Conservation (phyloP, 2,113 vertebrate species). For the Isichthys henryi region DNA sequence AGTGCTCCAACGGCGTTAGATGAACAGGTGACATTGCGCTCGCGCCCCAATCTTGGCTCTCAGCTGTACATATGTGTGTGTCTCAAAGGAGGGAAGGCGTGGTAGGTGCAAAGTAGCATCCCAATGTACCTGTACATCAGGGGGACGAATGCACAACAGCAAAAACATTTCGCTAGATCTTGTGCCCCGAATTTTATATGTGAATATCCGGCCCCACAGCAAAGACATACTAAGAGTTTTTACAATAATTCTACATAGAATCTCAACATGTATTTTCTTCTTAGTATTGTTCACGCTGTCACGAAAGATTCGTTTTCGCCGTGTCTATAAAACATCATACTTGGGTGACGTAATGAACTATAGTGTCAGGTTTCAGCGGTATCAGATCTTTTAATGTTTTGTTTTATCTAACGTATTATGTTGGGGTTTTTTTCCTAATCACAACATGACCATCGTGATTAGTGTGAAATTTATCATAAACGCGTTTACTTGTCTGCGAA, state of each 20-base stretch:
- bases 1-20: background rate
- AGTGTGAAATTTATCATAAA: background rate
- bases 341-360: background rate
- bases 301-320: background rate
- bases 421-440: background rate
- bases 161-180: background rate
- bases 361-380: background rate
- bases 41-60: background rate
- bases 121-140: background rate
- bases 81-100: background rate
- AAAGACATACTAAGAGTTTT: background rate
- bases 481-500: background rate
- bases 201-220: background rate
- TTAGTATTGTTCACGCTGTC: background rate
- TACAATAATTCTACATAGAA: background rate
- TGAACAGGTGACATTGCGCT: background rate
- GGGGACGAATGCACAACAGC: background rate
- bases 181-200: background rate
- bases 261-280: background rate
- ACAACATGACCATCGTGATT: background rate
- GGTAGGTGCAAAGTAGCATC: background rate
- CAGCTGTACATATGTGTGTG: background rate
- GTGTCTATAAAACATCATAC: background rate
- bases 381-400: background rate
- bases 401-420: background rate